Percentiles rank a stretch among this genome's conserved stretches.
Evolutionary conservation across 1,140 invertebrate genomes (phyloP).

Genomic region (Dinothrombium tinctorium): DNA sequence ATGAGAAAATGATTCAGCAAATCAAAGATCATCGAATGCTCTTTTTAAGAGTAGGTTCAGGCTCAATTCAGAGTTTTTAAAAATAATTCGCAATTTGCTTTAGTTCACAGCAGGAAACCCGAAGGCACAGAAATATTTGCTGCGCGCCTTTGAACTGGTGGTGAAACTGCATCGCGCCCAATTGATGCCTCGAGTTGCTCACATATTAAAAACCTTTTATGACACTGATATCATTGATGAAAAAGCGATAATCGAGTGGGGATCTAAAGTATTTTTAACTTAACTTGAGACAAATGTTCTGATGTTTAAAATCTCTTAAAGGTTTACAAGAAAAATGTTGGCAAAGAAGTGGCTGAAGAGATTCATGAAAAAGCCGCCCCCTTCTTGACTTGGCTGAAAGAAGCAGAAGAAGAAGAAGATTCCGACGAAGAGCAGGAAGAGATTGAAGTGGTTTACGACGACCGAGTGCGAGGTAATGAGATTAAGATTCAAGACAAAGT

Average conservation of each 20-base stretch:
- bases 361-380: constrained; percentile 75
- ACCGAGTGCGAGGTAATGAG: constrained; percentile 7
- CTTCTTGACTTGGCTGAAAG: constrained; percentile 86
- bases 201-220: constrained; percentile 78
- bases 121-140: constrained; percentile 79
- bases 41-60: constrained; percentile 25
- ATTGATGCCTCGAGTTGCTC: constrained; percentile 63
- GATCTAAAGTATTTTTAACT: constrained; percentile 42
- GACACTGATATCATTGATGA: constrained; percentile 86
- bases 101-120: constrained; percentile 68
- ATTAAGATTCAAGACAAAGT: constrained; percentile 6
- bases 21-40: constrained; percentile 27
- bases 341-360: constrained; percentile 65
- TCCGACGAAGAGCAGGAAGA: constrained; percentile 41
- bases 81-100: constrained; percentile 18
- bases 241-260: constrained; percentile 78
- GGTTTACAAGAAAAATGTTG: constrained; percentile 66
- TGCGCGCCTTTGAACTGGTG: constrained; percentile 83
- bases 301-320: too few species aligned
- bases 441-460: constrained; percentile 24
- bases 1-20: constrained; percentile 54
- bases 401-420: constrained; percentile 72
- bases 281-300: too few species aligned
- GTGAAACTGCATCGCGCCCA: constrained; percentile 52
- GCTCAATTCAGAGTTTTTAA: neutral